A percentile compares a stretch with the other conserved stretches of the same genome.
phyloP scores from a whole-genome alignment of 2,888 invertebrate genomes.

The Argynnis bischoffii region DNA sequence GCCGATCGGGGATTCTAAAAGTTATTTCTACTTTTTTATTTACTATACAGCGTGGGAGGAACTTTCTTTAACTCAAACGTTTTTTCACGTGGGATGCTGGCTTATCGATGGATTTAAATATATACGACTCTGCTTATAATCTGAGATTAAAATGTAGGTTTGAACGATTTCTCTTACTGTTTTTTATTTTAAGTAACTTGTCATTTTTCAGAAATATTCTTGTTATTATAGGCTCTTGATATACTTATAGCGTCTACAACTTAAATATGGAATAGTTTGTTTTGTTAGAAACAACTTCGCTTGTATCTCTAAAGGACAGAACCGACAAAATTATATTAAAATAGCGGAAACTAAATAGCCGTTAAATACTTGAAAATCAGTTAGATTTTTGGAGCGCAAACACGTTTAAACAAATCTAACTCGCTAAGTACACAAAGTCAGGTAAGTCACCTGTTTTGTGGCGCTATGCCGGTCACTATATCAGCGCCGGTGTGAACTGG shows the following conservation, averaged over 20 bases:
- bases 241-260: too few relatives aligned
- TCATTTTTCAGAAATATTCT: neutral
- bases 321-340: constrained; percentile 34
- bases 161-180: too few relatives aligned
- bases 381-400: constrained; percentile 41
- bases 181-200: too few relatives aligned
- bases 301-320: constrained; percentile 1
- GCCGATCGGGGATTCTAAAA: constrained; percentile 67
- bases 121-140: neutral
- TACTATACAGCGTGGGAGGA: constrained; percentile 69
- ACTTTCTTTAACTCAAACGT: constrained; percentile 76
- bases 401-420: constrained; percentile 50
- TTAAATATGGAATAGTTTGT: neutral
- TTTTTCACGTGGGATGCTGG: constrained; percentile 63
- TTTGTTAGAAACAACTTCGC: neutral
- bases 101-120: constrained; percentile 19
- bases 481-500: constrained; percentile 67
- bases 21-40: constrained; percentile 58
- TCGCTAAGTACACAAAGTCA: constrained; percentile 53
- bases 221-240: too few relatives aligned
- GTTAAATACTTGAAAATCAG: constrained; percentile 48
- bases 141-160: neutral
- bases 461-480: constrained; percentile 48
- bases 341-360: constrained; percentile 42
- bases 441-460: constrained; percentile 72